Conservation (phyloP, 2,113 vertebrate species). For the Actenoides lindsayi region DNA sequence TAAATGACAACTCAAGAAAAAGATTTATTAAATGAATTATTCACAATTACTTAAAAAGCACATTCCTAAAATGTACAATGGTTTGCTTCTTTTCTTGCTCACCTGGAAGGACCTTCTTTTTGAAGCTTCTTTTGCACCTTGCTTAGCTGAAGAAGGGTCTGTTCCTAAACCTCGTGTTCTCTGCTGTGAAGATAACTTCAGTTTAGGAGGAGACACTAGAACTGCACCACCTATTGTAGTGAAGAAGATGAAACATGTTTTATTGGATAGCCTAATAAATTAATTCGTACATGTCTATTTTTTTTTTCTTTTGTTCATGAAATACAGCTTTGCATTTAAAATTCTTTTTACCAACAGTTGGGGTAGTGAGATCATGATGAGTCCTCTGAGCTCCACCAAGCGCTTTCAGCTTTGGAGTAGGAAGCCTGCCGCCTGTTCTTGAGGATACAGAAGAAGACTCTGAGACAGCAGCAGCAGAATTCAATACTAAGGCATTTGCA, state of each 20-base stretch:
- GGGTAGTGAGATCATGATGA: constrained; percentile 82
- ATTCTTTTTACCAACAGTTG: constrained; percentile 76
- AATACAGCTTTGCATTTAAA: background rate
- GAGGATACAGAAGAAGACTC: constrained; percentile 64
- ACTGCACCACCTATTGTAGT: constrained; percentile 78
- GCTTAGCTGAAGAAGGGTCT: constrained; percentile 41
- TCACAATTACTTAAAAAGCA: background rate
- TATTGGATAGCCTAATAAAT: background rate
- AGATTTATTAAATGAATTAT: background rate
- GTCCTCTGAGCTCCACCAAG: constrained; percentile 73
- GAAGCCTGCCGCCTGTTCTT: constrained; percentile 71
- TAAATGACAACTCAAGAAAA: background rate
- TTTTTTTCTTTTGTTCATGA: background rate
- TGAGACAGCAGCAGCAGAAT: constrained; percentile 44
- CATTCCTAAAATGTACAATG: background rate
- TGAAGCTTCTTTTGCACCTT: constrained; percentile 8
- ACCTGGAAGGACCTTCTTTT: constrained; percentile 61
- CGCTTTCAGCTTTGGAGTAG: constrained; percentile 76
- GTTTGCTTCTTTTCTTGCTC: background rate
- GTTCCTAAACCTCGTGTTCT: constrained; percentile 54
- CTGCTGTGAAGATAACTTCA: constrained; percentile 49
- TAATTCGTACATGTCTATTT: background rate
- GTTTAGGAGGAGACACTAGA: constrained; percentile 79
- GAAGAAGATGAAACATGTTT: background rate
- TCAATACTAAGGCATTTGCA: constrained; percentile 10